Conservation (phyloP, 2,888 invertebrate genomes). For the Leptinotarsa haldemani region DNA sequence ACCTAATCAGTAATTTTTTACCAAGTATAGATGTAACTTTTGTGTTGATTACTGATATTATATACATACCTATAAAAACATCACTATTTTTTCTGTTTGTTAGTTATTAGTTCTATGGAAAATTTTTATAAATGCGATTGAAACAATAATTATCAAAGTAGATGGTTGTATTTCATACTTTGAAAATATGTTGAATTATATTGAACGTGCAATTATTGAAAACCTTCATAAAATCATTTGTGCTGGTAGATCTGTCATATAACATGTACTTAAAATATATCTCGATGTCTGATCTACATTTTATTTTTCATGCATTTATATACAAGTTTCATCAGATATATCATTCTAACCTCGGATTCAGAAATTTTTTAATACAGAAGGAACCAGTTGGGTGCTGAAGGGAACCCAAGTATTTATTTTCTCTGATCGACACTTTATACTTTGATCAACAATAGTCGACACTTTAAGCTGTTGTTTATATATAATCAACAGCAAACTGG, state of each 20-base stretch:
- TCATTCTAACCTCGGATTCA: background rate
- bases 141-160: constrained; percentile 14
- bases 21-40: constrained; percentile 43
- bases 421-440: no score
- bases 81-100: constrained; percentile 42
- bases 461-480: no score
- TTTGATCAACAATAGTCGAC: no score
- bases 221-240: constrained; percentile 12
- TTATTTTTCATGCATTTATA: background rate
- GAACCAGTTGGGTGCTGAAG: background rate
- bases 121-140: constrained; percentile 29
- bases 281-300: background rate
- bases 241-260: constrained; percentile 16
- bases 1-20: constrained; percentile 34
- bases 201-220: constrained; percentile 20
- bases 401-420: no score
- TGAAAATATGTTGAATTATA: constrained; percentile 23
- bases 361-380: background rate
- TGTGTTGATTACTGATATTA: constrained; percentile 45
- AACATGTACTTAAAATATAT: constrained; percentile 18
- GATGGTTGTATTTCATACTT: constrained; percentile 5
- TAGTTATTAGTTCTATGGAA: constrained; percentile 35
- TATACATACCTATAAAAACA: constrained; percentile 35
- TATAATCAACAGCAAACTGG: no score
- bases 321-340: background rate